Evolutionary conservation across 2,888 invertebrate species (phyloP).

Genomic region (Campaea margaritaria): DNA sequence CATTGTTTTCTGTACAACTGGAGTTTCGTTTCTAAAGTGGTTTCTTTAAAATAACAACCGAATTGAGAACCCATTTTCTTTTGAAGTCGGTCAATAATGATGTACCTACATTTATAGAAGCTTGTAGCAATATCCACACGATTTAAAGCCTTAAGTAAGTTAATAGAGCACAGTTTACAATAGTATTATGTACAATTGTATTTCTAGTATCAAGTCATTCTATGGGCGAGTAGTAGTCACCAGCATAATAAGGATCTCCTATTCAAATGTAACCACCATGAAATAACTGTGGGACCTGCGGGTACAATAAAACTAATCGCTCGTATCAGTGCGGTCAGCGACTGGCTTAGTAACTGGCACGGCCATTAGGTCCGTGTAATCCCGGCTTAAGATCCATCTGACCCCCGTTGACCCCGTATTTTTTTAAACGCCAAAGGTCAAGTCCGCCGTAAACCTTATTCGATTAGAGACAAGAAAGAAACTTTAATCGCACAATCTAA

Average conservation of each 20-base stretch:
- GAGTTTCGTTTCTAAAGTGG: no score
- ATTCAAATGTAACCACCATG: constrained; percentile 14
- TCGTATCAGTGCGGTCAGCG: constrained; percentile 18
- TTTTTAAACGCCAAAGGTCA: constrained; percentile 21
- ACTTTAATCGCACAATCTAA: constrained; percentile 28
- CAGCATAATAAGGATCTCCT: constrained; percentile 4
- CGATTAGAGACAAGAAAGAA: constrained; percentile 34
- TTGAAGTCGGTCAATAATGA: no score
- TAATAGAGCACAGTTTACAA: no score
- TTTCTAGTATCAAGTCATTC: no score
- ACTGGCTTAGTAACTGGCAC: constrained; percentile 15
- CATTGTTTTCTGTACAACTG: no score
- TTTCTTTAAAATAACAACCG: no score
- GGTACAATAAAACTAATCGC: constrained; percentile 22
- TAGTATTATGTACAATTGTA: no score
- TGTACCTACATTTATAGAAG: no score
- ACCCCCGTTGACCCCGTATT: constrained; percentile 19
- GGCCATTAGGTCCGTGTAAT: constrained; percentile 22
- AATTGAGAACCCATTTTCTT: no score
- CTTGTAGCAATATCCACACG: no score
- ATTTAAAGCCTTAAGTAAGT: no score
- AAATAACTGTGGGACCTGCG: constrained; percentile 12
- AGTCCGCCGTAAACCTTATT: constrained; percentile 24
- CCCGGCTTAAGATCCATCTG: constrained; percentile 15
- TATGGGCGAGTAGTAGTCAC: background rate